Evolutionary conservation across 2,113 vertebrate genomes (phyloP).

Genomic region (Dasyornis broadbenti): DNA sequence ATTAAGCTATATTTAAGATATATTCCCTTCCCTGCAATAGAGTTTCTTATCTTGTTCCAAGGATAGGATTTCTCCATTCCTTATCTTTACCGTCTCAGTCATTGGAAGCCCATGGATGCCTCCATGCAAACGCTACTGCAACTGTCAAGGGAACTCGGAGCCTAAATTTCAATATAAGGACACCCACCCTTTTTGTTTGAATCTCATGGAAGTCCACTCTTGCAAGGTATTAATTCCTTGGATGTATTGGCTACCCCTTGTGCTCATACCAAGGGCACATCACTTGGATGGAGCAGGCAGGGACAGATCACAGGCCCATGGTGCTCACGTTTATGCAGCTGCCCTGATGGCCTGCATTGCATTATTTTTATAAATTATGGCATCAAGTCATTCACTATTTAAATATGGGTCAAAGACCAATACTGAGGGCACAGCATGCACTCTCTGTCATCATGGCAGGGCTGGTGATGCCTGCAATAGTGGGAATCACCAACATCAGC

Average conservation of each 20-base stretch:
- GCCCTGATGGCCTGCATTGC: not conserved
- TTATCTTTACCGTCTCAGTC: not conserved
- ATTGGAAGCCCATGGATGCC: not conserved
- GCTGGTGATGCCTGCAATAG: not conserved
- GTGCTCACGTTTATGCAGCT: not conserved
- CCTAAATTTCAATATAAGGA: not conserved
- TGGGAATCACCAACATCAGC: accelerated
- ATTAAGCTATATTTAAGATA: no score
- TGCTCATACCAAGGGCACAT: not conserved
- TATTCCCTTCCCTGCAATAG: not conserved
- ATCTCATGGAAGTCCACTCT: not conserved
- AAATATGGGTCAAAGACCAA: not conserved
- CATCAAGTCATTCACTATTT: not conserved
- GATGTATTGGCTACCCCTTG: not conserved
- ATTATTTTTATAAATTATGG: not conserved
- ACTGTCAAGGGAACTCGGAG: not conserved
- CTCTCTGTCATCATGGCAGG: accelerated
- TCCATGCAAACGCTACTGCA: not conserved
- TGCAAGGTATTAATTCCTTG: not conserved
- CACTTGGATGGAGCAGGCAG: not conserved
- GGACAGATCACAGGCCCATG: no score
- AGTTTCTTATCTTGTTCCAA: not conserved
- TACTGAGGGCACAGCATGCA: not conserved
- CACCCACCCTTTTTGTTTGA: not conserved
- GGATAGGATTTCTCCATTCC: not conserved